Percentiles rank a stretch among this genome's conserved stretches.
phyloP scores from a whole-genome alignment of 1,140 invertebrate species.

The Ceratosolen solmsi region DNA sequence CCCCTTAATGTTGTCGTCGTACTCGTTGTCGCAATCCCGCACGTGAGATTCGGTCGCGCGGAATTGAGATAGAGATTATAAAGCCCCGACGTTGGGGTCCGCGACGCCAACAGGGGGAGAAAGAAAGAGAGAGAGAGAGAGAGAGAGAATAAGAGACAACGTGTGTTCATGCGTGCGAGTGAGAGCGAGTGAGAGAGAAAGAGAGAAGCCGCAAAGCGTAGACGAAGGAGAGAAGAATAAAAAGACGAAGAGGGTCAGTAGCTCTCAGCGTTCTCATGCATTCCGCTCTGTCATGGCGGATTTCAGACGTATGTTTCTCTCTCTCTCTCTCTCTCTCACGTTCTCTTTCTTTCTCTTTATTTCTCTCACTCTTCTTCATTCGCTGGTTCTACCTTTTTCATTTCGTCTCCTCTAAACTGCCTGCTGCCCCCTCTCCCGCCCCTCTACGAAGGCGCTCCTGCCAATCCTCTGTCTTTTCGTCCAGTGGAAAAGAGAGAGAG shows the following conservation, averaged over 20 bases:
- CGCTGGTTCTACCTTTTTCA: slow-evolving; percentile 41
- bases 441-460: background rate
- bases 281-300: slow-evolving; percentile 69
- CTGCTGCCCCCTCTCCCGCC: slow-evolving; percentile 3
- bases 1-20: slow-evolving; percentile 16
- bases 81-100: slow-evolving; percentile 31
- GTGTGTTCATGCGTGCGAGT: background rate
- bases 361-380: background rate
- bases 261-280: slow-evolving; percentile 70
- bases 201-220: slow-evolving; percentile 23
- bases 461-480: slow-evolving; percentile 1
- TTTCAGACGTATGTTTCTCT: slow-evolving; percentile 55
- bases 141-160: slow-evolving; percentile 25
- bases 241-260: slow-evolving; percentile 57
- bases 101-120: background rate
- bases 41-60: slow-evolving; percentile 56
- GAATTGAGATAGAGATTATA: slow-evolving; percentile 64
- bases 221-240: slow-evolving; percentile 43
- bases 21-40: slow-evolving; percentile 25
- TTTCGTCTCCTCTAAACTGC: slow-evolving; percentile 11
- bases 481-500: slow-evolving; percentile 29
- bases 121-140: slow-evolving; percentile 31
- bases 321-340: background rate
- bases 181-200: background rate
- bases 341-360: slow-evolving; percentile 38